These are phyloP conservation scores for Esox masquinongy DNA, from an alignment of 2,797 vertebrate species.

Conservation along the genomic window DNA sequence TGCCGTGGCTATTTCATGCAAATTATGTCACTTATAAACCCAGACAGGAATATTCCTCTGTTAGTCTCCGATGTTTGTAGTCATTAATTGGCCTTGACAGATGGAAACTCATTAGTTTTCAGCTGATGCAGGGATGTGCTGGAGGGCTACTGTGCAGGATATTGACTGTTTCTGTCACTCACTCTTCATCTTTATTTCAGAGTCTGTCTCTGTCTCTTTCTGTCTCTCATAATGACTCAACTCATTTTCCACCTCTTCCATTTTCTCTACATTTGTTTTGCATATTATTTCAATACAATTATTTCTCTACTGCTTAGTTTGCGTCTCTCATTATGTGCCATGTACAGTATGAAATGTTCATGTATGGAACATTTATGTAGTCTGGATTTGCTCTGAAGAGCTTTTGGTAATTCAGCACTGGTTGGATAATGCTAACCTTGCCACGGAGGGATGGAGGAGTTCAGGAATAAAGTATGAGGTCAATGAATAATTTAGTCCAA, in stretches of 20 bases:
- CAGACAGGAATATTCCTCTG: neutral
- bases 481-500: neutral
- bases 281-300: neutral
- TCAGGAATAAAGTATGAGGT: neutral
- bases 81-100: constrained; percentile 19
- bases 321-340: neutral
- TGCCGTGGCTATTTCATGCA: neutral
- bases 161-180: constrained; percentile 6
- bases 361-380: neutral
- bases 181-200: neutral
- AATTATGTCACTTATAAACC: neutral
- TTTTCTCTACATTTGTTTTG: neutral
- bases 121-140: constrained; percentile 19
- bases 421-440: neutral
- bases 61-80: neutral
- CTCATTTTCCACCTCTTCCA: neutral
- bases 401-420: neutral
- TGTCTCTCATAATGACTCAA: neutral
- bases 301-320: neutral
- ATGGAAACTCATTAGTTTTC: neutral
- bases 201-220: neutral
- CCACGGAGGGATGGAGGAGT: neutral
- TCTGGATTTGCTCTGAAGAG: neutral
- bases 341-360: neutral
- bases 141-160: neutral